Conservation (phyloP, 2,888 invertebrate species). For the Neria commutata region DNA sequence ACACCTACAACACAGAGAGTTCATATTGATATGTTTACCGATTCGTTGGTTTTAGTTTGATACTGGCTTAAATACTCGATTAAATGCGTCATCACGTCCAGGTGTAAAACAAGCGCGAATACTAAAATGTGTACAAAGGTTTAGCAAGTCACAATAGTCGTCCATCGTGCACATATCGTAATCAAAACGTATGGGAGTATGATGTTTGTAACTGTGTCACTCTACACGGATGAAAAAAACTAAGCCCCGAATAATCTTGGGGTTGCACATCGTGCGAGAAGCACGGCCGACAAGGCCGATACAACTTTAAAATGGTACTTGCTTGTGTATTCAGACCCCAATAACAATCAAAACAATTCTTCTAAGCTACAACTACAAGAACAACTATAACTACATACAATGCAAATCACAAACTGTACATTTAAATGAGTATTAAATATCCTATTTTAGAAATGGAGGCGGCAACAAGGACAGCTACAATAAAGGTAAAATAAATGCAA, state of each 20-base stretch:
- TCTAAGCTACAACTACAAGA: conserved; percentile 35
- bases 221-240: too few relatives aligned
- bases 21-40: conserved; percentile 11
- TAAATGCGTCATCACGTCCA: not conserved
- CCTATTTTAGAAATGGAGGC: conserved; percentile 79
- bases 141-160: not conserved
- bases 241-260: too few relatives aligned
- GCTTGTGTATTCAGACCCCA: conserved; percentile 35
- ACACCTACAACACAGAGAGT: conserved; percentile 12
- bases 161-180: too few relatives aligned
- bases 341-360: conserved; percentile 17
- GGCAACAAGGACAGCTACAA: conserved; percentile 93
- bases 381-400: conserved; percentile 41
- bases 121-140: not conserved
- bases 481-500: conserved; percentile 81
- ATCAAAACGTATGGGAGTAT: too few relatives aligned
- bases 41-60: conserved; percentile 11
- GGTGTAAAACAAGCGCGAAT: not conserved
- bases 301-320: conserved; percentile 39
- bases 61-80: conserved; percentile 14
- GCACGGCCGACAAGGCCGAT: too few relatives aligned
- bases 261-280: too few relatives aligned
- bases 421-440: conserved; percentile 61
- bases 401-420: conserved; percentile 41
- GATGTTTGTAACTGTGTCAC: not conserved